A percentile compares a stretch with the other conserved stretches of the same genome.
phyloP scores from a whole-genome alignment of 2,888 invertebrate species.

The Pheosia gnoma region DNA sequence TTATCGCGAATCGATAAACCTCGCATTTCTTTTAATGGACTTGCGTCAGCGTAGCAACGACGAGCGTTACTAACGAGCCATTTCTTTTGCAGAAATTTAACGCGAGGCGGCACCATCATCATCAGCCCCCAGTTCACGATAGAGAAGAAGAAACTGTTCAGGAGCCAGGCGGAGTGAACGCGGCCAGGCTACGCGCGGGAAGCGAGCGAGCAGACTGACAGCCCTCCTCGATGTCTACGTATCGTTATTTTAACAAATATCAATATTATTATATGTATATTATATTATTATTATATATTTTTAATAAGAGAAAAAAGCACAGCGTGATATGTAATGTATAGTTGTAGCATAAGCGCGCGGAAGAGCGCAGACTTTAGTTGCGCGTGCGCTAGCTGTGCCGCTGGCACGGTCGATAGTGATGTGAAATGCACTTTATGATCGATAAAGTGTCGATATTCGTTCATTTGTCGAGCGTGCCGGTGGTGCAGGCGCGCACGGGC shows the following conservation, averaged over 20 bases:
- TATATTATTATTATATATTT: conserved; percentile 81
- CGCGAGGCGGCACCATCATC: conserved; percentile 93
- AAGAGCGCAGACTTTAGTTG: conserved; percentile 54
- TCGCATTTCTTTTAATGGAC: conserved; percentile 9
- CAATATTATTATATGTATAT: conserved; percentile 82
- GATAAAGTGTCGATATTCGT: conserved; percentile 50
- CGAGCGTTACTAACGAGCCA: conserved; percentile 38
- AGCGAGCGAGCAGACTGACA: conserved; percentile 78
- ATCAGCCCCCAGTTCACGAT: conserved; percentile 94
- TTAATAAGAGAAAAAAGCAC: conserved; percentile 84
- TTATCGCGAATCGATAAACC: conserved; percentile 12
- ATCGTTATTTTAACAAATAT: conserved; percentile 83
- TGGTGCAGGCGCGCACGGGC: conserved; percentile 36
- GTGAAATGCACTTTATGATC: conserved; percentile 51
- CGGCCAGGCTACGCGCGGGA: conserved; percentile 59
- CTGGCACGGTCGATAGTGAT: conserved; percentile 39
- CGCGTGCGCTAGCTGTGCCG: conserved; percentile 23
- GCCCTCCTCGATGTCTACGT: conserved; percentile 82
- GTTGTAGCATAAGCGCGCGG: conserved; percentile 72
- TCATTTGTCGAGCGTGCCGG: conserved; percentile 28
- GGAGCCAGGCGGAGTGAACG: conserved; percentile 85
- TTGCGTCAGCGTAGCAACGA: conserved; percentile 23
- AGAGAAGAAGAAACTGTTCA: conserved; percentile 96
- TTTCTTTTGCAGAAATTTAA: conserved; percentile 88
- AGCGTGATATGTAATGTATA: conserved; percentile 85